Conservation (phyloP, 2,113 vertebrate species). For the Hymenochirus boettgeri region DNA sequence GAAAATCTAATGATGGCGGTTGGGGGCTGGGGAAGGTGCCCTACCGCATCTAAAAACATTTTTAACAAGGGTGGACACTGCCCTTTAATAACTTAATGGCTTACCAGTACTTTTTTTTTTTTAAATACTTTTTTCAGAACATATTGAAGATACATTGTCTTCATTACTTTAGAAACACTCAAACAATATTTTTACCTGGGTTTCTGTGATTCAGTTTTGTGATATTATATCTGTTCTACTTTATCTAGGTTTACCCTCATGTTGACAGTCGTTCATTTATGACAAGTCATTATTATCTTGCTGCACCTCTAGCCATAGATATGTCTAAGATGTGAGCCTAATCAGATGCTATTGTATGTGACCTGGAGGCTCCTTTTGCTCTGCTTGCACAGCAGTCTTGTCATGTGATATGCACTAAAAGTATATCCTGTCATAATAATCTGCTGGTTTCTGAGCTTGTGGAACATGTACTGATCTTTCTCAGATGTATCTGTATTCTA, state of each 20-base stretch:
- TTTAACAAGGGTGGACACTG: no score
- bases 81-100: no score
- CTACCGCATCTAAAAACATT: no score
- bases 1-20: no score
- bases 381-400: neutral
- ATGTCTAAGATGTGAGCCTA: slow-evolving; percentile 23
- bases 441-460: neutral
- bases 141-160: neutral
- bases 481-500: no score
- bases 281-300: slow-evolving; percentile 37
- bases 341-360: slow-evolving; percentile 35
- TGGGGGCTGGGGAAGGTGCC: no score
- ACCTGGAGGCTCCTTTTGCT: slow-evolving; percentile 18
- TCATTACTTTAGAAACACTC: neutral
- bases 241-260: slow-evolving; percentile 36
- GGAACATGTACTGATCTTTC: neutral
- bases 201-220: slow-evolving; percentile 17
- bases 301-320: slow-evolving; percentile 23
- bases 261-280: slow-evolving; percentile 32
- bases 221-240: slow-evolving; percentile 18
- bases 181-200: neutral
- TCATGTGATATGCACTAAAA: slow-evolving; percentile 6
- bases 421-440: slow-evolving; percentile 9
- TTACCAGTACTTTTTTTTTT: no score
- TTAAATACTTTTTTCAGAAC: no score